Evolutionary conservation across 2,888 invertebrate species (phyloP), one percentile per base, ranked within the genome.

Genomic region (Chydorus sphaericus): DNA sequence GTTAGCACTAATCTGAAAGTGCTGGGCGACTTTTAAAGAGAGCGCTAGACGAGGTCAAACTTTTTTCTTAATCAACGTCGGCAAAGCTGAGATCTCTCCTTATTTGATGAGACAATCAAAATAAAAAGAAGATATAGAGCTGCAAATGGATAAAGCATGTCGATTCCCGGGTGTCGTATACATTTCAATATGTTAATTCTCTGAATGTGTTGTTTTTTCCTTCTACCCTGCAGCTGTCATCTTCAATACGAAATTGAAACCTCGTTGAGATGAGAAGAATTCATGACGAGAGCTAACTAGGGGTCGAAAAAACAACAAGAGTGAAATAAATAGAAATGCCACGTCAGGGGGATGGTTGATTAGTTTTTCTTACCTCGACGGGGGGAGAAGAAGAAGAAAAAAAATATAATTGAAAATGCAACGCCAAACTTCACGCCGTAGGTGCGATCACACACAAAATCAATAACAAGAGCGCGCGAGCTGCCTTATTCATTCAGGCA

Each of bases 341-440:
- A 44, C 44, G 44, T 44, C 44, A 44, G 44, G n/a, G n/a, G 28
- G 28, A 44, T 44, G 44, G 44, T 44, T 44, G 44, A 44, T 44
- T 44, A 23, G 26, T 44, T 44, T 44, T 44, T 26, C 26, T 23
- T 14, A 7, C 8, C 18, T 39, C 39, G 1, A 10, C 8, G 8
- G 3, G n/a, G 4, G n/a, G 39, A 16, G 5, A 37, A 10, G 18
- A 38, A 38, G 20, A 37, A 37, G 37, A 37, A 37, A 37, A 10
- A 11, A 11, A 38, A 38, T 8, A n/a, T 44, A 28, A 44, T 44
- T 44, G 44, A 44, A 44, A 44, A 44, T 44, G 44, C 44, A 23
- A 44, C 44, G 44, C 28, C 26, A 44, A 28, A 26, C 26, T 44
- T 44, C 23, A 44, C 44, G 44, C 44, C 44, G 23, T 23, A 44